Base-by-base conservation (phyloP, 2,797 vertebrate species). In the Telmatherina bonti region DNA sequence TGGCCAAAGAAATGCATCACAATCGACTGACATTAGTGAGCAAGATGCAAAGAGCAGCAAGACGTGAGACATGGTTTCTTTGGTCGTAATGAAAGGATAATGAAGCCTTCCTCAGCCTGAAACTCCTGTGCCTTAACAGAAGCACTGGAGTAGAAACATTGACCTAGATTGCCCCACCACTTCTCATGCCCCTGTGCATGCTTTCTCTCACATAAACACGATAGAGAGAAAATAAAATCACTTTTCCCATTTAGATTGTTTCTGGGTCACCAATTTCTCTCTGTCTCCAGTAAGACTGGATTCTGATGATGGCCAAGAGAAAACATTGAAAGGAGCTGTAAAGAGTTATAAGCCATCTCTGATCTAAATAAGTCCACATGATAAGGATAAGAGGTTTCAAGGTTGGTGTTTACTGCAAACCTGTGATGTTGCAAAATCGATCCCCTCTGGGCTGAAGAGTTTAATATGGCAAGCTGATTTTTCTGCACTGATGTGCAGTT, bases 71-170 rank as follows among this genome's bases (percentile, higher is more conserved):
- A 29, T 53, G 53, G 51, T 60, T 79, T 26, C 27, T 11, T 61
- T 59, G 33, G 53, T 67, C 35, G 81, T 45, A 11, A 41, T 41
- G 5, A 82, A 88, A 80, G 67, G 51, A 65, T 78, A 78, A 89
- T 81, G 71, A 81, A 82, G 72, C 80, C 69, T 72, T 76, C 75
- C 69, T 81, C 62, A 13, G 66, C 70, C 82, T 78, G 53, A 59
- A 83, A 78, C 68, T 62, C 69, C 12, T 62, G 62, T 78, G 81
- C 79, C 78, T 84, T 56, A 72, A 24, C 70, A 62, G 78, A 85
- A 41, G 56, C 85, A 90, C 45, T 80, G 71, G 80, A 87, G 87
- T 87, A 88, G 88, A 91, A 89, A 88, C 64, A 90, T 89, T 85
- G 89, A 76, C 92, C 90, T 89, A 90, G 81, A 88, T 91, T 66